phyloP scores from a whole-genome alignment of 2,113 vertebrate species.

The Chlorodrepanis virens region DNA sequence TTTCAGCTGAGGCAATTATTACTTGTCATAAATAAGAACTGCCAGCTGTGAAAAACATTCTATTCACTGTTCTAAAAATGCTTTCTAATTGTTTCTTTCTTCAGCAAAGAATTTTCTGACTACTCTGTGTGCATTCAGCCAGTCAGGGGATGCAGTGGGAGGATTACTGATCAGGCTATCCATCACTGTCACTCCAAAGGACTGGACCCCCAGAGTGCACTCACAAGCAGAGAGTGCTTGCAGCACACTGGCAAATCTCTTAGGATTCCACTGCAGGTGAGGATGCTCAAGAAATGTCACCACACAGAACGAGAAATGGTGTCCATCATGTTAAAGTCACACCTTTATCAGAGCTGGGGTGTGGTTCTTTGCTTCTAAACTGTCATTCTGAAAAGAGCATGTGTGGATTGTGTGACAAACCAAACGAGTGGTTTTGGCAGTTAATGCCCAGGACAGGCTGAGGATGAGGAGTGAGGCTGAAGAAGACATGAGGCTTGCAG shows the following conservation, averaged over 20 bases:
- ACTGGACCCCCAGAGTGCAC: not conserved
- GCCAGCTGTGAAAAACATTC: slow-evolving; percentile 44
- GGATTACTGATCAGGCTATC: not conserved
- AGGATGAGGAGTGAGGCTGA: not conserved
- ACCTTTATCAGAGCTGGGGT: not conserved
- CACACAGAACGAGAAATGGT: not conserved
- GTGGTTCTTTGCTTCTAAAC: not conserved
- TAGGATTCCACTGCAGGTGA: not conserved
- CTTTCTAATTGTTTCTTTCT: slow-evolving; percentile 25
- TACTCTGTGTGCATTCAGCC: not conserved
- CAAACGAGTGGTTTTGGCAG: not conserved
- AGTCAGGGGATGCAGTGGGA: not conserved
- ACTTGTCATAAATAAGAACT: slow-evolving; percentile 58
- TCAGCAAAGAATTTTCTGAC: not conserved
- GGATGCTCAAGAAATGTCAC: not conserved
- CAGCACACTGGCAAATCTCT: not conserved
- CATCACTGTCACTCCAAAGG: slow-evolving; percentile 22
- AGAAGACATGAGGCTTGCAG: not conserved
- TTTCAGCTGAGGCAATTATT: slow-evolving; percentile 29
- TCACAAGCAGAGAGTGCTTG: not conserved
- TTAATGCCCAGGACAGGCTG: not conserved
- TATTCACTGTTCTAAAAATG: slow-evolving; percentile 25
- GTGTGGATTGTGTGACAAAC: not conserved
- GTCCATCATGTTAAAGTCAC: not conserved
- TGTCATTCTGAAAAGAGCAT: not conserved